These are phyloP conservation scores for Probosciger aterrimus DNA, from an alignment of 2,113 vertebrate genomes.

Conservation along the genomic window DNA sequence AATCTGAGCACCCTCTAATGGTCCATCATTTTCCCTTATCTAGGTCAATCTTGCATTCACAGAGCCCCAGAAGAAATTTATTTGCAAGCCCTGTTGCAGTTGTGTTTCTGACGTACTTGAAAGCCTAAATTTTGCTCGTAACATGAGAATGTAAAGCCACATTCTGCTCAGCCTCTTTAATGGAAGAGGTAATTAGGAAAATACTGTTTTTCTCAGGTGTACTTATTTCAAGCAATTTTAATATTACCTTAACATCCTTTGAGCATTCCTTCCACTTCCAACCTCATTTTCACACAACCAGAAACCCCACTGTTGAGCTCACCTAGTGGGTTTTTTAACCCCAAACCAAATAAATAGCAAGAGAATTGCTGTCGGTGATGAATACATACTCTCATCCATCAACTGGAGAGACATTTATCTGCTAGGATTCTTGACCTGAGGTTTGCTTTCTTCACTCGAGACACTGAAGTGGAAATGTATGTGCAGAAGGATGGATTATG, in stretches of 20 bases:
- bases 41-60: neutral
- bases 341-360: neutral
- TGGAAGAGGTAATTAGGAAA: neutral
- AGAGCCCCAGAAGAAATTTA: neutral
- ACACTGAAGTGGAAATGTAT: neutral
- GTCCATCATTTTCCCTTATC: neutral
- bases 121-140: neutral
- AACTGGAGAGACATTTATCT: neutral
- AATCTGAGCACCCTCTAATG: neutral
- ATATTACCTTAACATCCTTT: neutral
- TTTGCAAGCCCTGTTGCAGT: neutral
- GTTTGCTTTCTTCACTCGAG: neutral
- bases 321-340: neutral
- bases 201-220: neutral
- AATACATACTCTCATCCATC: neutral
- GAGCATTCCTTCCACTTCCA: neutral
- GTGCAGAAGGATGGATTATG: neutral
- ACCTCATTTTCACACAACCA: neutral
- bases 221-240: neutral
- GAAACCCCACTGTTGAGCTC: neutral
- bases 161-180: neutral
- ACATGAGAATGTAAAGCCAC: neutral
- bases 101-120: neutral
- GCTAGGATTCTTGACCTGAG: neutral
- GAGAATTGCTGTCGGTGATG: neutral